Evolutionary conservation across 2,888 invertebrate genomes (phyloP), one percentile per base, ranked within the genome.

Genomic region (Acanthosoma haemorrhoidale): DNA sequence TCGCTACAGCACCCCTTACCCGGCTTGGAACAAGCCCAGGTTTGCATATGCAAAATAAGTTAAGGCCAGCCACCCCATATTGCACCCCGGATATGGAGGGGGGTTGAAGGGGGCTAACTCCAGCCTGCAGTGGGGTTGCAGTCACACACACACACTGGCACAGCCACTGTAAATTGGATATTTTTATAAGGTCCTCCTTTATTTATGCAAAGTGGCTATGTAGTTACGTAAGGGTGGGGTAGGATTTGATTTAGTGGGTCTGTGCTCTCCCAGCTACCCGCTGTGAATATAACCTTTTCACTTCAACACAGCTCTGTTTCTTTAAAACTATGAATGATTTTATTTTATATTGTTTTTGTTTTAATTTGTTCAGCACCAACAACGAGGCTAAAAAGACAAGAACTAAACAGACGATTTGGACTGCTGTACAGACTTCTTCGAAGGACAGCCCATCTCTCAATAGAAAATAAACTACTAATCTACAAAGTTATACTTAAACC

Each of bases 1-100:
- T n/a, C n/a, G n/a, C n/a, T n/a, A n/a, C n/a, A n/a, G n/a, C n/a
- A n/a, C n/a, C n/a, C n/a, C n/a, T n/a, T n/a, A n/a, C n/a, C n/a
- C n/a, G n/a, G 21, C 25, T 25, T 51, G 18, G 43, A 43, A 43
- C 21, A 51, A 25, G 51, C 13, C 21, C n/a, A 6, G 9, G 13
- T 51, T 25, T 51, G 51, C 51, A 51, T 51, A 51, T 51, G 51
- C 25, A 51, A 51, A 51, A 51, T 51, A 51, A 51, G 25, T 51
- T 25, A 51, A 13, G 51, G 4, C 25, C 1, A 25, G 3, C 13
- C 25, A 51, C 25, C 21, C 21, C 25, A 25, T 51, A 6, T 13
- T 13, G 2, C 25, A 5, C 13, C 25, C 6, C 1, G 51, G n/a
- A 25, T 13, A 25, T n/a, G n/a, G 13, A 25, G 51, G 25, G 51